Evolutionary conservation across 2,113 vertebrate species (phyloP), one percentile per base, ranked within the genome.

Genomic region (Equus przewalskii): DNA sequence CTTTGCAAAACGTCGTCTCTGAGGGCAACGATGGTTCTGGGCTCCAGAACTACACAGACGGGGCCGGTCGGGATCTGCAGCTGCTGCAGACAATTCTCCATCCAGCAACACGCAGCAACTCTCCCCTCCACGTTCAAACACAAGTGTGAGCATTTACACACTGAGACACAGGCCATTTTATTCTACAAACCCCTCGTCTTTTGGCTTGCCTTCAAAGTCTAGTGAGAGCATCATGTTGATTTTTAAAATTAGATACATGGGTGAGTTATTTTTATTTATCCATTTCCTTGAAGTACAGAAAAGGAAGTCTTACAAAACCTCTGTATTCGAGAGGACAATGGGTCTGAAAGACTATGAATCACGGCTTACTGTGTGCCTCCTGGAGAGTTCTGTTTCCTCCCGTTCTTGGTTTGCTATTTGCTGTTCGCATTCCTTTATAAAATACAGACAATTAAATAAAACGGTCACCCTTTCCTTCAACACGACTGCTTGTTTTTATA

Each of bases 41-140:
- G 6, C 62, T 58, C 16, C 16, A 46, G 26, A 58, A n/a, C 28
- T n/a, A 28, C 16, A 21, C 8, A 62, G 15, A 8, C 24, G 13
- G 8, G 26, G 79, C 19, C 9, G 5, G 44, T 7, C 3, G 41
- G 28, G 44, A 56, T 22, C 6, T 46, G 56, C 28, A 12, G 33
- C 26, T 64, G 19, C 49, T 14, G 0, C 72, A n/a, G 41, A 33
- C 41, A 60, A 19, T 1, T 56, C 41, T 78, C 60, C 51, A 13
- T 14, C 11, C 12, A 11, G 11, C 46, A 72, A 24, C 65, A 51
- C 2, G 21, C 19, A 7, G 36, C 1, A 13, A 62, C 13, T 24
- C 33, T 30, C 36, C 5, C 0, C 3, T 41, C 26, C 7, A 5
- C 13, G 0, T 51, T n/a, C 49, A 9, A 22, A 60, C 0, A 0